phyloP scores from a whole-genome alignment of 2,113 vertebrate species.

The Melanostigma gelatinosum region DNA sequence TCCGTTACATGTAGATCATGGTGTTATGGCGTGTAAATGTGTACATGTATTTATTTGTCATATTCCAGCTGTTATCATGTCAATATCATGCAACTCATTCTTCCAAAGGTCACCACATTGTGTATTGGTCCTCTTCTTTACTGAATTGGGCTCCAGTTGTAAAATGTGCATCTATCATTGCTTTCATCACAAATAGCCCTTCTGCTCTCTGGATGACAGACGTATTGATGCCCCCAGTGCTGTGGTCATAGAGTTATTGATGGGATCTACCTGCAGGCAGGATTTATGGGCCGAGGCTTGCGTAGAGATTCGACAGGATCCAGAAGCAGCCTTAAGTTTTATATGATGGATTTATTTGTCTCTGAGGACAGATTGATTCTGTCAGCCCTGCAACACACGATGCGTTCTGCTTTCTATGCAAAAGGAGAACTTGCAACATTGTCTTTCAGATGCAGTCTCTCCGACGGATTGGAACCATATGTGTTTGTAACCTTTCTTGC shows the following conservation, averaged over 20 bases:
- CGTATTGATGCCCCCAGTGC: constrained; percentile 61
- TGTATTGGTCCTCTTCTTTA: not conserved
- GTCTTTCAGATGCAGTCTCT: not conserved
- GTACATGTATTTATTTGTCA: constrained; percentile 31
- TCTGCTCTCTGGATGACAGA: constrained; percentile 53
- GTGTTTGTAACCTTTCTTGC: constrained; percentile 32
- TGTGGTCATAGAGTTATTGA: constrained; percentile 64
- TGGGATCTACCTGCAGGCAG: constrained; percentile 44
- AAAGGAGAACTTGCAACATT: constrained; percentile 5
- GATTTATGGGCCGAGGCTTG: constrained; percentile 48
- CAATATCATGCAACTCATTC: constrained; percentile 63
- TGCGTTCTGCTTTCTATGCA: constrained; percentile 4
- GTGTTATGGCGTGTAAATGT: constrained; percentile 61
- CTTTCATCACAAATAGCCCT: constrained; percentile 41
- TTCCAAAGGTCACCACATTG: constrained; percentile 53
- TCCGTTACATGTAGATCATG: constrained; percentile 61
- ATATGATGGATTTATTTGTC: constrained; percentile 53
- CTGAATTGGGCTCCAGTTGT: constrained; percentile 2
- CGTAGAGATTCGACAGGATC: constrained; percentile 55
- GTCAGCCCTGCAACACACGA: constrained; percentile 16
- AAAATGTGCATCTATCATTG: constrained; percentile 58
- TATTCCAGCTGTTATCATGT: constrained; percentile 61
- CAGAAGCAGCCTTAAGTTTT: constrained; percentile 51
- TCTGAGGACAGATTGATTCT: constrained; percentile 23
- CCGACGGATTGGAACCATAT: not conserved